Conservation (phyloP, 2,888 invertebrate genomes). For the Nyleta sp. region DNA sequence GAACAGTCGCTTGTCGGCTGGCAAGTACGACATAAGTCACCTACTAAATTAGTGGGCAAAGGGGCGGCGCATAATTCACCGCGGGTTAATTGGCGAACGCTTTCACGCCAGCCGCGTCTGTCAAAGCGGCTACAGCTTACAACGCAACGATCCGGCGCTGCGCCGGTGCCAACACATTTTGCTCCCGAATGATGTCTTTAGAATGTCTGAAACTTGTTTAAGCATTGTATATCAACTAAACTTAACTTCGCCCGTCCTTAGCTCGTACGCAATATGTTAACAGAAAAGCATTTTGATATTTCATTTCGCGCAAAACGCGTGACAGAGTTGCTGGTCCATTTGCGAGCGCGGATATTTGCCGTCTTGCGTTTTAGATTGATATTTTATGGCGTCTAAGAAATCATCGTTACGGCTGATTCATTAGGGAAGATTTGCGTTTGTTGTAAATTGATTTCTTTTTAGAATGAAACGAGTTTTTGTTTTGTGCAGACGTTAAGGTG, state of each 20-base stretch:
- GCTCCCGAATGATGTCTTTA: conserved; percentile 60
- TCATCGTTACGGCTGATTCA: too few relatives aligned
- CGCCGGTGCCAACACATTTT: conserved; percentile 52
- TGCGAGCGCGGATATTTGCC: too few relatives aligned
- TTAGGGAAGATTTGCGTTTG: too few relatives aligned
- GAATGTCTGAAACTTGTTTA: conserved; percentile 60
- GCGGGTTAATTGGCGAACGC: conserved; percentile 81
- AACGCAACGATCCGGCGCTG: conserved; percentile 61
- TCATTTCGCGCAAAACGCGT: conserved; percentile 27
- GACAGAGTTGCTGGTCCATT: conserved; percentile 2
- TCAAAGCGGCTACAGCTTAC: conserved; percentile 77
- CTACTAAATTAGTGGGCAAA: conserved; percentile 80
- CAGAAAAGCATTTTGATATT: conserved; percentile 42
- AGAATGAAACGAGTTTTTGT: too few relatives aligned
- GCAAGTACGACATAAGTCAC: conserved; percentile 80
- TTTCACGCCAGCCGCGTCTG: conserved; percentile 81
- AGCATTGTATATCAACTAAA: conserved; percentile 60
- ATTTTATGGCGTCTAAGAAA: too few relatives aligned
- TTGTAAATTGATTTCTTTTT: too few relatives aligned
- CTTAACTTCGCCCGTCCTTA: conserved; percentile 47
- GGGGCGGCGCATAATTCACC: conserved; percentile 80
- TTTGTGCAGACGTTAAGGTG: too few relatives aligned
- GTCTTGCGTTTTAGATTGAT: too few relatives aligned
- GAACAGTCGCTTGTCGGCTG: conserved; percentile 62
- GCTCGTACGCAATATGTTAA: conserved; percentile 47